Percentiles rank a stretch among this genome's conserved stretches.
phyloP scores from a whole-genome alignment of 2,797 vertebrate genomes.

The Kryptopterus vitreolus region DNA sequence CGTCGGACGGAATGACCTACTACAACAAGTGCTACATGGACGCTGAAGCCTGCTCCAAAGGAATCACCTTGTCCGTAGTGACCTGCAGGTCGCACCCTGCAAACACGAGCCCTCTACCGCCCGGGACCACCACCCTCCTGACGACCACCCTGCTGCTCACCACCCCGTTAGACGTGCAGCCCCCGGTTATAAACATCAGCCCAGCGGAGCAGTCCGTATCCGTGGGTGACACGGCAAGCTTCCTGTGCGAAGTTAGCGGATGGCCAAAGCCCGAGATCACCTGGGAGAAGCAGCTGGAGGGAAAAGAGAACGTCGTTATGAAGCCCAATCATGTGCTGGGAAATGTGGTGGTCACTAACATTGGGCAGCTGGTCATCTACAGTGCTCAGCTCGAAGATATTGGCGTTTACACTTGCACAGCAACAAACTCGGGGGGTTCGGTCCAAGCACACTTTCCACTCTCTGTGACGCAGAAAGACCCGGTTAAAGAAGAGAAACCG shows the following conservation, averaged over 20 bases:
- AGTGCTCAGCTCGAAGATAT: slow-evolving; percentile 81
- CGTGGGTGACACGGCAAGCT: slow-evolving; percentile 83
- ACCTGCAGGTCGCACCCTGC: slow-evolving; percentile 82
- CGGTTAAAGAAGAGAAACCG: slow-evolving; percentile 60
- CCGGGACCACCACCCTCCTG: slow-evolving; percentile 75
- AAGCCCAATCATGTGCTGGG: slow-evolving; percentile 83
- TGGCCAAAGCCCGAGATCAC: slow-evolving; percentile 82
- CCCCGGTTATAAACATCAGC: slow-evolving; percentile 72
- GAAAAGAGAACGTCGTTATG: slow-evolving; percentile 80
- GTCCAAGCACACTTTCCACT: slow-evolving; percentile 82
- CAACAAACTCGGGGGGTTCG: slow-evolving; percentile 81
- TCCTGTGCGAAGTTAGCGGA: slow-evolving; percentile 80
- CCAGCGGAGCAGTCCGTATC: slow-evolving; percentile 74
- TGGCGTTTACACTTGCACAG: slow-evolving; percentile 84
- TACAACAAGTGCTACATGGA: slow-evolving; percentile 99
- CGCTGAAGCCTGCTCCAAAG: slow-evolving; percentile 95
- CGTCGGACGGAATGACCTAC: slow-evolving; percentile 96
- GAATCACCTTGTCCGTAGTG: slow-evolving; percentile 79
- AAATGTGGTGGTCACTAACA: slow-evolving; percentile 88
- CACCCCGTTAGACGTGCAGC: slow-evolving; percentile 65
- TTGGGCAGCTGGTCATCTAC: slow-evolving; percentile 86
- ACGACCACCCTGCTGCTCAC: slow-evolving; percentile 77
- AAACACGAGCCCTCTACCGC: slow-evolving; percentile 78
- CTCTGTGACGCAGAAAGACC: slow-evolving; percentile 77
- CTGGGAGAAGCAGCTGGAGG: slow-evolving; percentile 82